These are phyloP conservation scores for Trichopoda pennipes DNA, from an alignment of 2,888 invertebrate genomes.

Conservation along the genomic window DNA sequence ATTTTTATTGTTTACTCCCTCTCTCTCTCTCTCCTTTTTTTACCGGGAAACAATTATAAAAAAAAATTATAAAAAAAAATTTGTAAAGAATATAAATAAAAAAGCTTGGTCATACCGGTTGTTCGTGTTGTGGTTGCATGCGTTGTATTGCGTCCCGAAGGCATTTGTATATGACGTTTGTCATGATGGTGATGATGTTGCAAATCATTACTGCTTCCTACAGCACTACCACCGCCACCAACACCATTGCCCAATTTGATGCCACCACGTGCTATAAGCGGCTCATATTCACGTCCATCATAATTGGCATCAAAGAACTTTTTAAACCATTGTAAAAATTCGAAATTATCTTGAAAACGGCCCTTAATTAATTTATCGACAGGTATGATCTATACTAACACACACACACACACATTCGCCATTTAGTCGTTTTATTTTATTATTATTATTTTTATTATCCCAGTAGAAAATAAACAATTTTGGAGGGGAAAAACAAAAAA, in stretches of 20 bases:
- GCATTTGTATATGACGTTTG: constrained; percentile 78
- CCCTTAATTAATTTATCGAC: constrained; percentile 99
- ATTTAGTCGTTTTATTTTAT: neutral
- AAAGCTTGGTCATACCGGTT: constrained; percentile 66
- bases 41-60: too few relatives aligned
- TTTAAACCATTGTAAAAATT: constrained; percentile 99
- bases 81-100: neutral
- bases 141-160: constrained; percentile 69
- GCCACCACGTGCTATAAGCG: constrained; percentile 92
- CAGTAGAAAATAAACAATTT: constrained; percentile 65
- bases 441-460: constrained; percentile 26
- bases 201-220: constrained; percentile 80
- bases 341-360: constrained; percentile 99
- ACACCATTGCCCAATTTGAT: constrained; percentile 89
- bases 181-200: constrained; percentile 70
- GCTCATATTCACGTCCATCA: constrained; percentile 98
- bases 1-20: constrained; percentile 5
- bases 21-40: too few relatives aligned
- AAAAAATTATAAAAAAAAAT: too few relatives aligned
- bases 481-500: constrained; percentile 33
- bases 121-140: constrained; percentile 66
- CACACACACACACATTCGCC: neutral
- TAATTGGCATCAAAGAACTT: constrained; percentile 99
- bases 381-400: constrained; percentile 92
- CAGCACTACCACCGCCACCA: constrained; percentile 85